Percentiles rank a stretch among this genome's conserved stretches.
These are phyloP conservation scores for Drosophila paracracens DNA, from an alignment of 2,888 invertebrate genomes.

Conservation along the genomic window DNA sequence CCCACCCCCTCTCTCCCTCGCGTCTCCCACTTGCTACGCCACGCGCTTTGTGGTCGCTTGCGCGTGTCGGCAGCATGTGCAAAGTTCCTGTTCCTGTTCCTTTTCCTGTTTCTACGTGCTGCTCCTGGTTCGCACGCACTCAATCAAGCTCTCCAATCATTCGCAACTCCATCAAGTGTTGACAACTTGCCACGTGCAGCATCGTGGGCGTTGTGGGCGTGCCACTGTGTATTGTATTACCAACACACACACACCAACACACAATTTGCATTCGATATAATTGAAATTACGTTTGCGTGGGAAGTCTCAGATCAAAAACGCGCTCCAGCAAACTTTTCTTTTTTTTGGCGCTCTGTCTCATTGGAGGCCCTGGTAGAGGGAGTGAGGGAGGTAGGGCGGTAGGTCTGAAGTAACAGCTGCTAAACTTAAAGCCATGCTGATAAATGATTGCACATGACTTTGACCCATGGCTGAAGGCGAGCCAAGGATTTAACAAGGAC, in stretches of 20 bases:
- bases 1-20: no score
- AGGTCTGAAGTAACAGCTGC: slow-evolving; percentile 22
- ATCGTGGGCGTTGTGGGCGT: slow-evolving; percentile 36
- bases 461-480: slow-evolving; percentile 27
- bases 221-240: slow-evolving; percentile 71
- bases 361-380: neutral
- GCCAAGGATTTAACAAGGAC: slow-evolving; percentile 30
- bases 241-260: slow-evolving; percentile 4
- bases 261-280: slow-evolving; percentile 23
- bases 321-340: slow-evolving; percentile 1
- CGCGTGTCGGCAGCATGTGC: slow-evolving; percentile 6
- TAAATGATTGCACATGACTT: slow-evolving; percentile 49
- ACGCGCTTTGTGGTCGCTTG: slow-evolving; percentile 2
- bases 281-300: slow-evolving; percentile 35
- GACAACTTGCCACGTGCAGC: slow-evolving; percentile 64
- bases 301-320: slow-evolving; percentile 13
- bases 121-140: slow-evolving; percentile 52
- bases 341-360: slow-evolving; percentile 5
- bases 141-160: slow-evolving; percentile 44
- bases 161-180: slow-evolving; percentile 74
- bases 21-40: neutral
- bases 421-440: slow-evolving; percentile 30
- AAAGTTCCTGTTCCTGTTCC: neutral
- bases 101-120: slow-evolving; percentile 5
- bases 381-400: no score